Evolutionary conservation across 2,113 vertebrate species (phyloP).

Genomic region (Stictonetta naevosa): DNA sequence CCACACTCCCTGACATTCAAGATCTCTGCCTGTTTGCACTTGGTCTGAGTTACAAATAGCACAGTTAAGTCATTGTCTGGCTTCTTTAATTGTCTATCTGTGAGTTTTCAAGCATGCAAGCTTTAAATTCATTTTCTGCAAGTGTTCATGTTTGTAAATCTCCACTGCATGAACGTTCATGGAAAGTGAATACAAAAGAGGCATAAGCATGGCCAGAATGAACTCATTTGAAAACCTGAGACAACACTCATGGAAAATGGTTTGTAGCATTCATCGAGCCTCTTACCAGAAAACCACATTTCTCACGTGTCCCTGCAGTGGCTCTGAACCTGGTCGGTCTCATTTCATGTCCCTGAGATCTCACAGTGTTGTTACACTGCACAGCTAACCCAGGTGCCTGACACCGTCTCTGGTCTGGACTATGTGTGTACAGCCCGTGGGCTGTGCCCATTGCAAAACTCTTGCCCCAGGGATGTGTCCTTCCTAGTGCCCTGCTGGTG

Average conservation of each 20-base stretch:
- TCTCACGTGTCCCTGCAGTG: background rate
- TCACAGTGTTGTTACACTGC: accelerated
- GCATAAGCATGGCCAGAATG: background rate
- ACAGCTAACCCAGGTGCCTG: background rate
- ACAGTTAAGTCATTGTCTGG: constrained; percentile 31
- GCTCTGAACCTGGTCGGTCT: background rate
- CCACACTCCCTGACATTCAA: background rate
- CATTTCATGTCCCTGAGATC: background rate
- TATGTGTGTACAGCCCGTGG: background rate
- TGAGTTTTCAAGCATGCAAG: background rate
- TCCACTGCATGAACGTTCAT: background rate
- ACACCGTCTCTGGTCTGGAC: background rate
- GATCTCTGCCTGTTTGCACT: constrained; percentile 2
- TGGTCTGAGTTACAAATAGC: constrained; percentile 42
- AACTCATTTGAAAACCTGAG: constrained; percentile 21
- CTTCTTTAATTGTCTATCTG: constrained; percentile 26
- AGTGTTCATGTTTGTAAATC: background rate
- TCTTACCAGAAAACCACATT: constrained; percentile 4
- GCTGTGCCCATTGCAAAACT: background rate
- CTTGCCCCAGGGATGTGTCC: background rate
- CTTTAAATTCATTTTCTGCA: constrained; percentile 21
- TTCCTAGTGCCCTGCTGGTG: background rate
- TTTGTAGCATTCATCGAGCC: background rate
- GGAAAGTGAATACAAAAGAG: constrained; percentile 24
- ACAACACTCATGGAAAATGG: background rate